A percentile compares a stretch with the other conserved stretches of the same genome.
phyloP scores from a whole-genome alignment of 1,140 invertebrate genomes.

The Drosophila melanogaster region Release_6_plus_ISO1_MT NT_033779.5:14035501-14036000 shows the following conservation, averaged over 20 bases:
- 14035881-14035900: not conserved
- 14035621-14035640: constrained; percentile 12
- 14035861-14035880: constrained; percentile 18
- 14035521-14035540: constrained; percentile 5
- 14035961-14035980: not conserved
- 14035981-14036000: too few relatives aligned
- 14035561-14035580: too few relatives aligned
- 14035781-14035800: constrained; percentile 83
- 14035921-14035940: constrained; percentile 3
- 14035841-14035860: constrained; percentile 65
- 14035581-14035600: constrained; percentile 4
- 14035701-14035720: constrained; percentile 51
- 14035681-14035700: constrained; percentile 47
- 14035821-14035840: constrained; percentile 77
- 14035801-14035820: constrained; percentile 82
- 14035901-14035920: constrained; percentile 4
- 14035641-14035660: constrained; percentile 59
- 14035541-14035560: not conserved
- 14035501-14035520: constrained; percentile 62
- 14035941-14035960: not conserved
- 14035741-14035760: constrained; percentile 42
- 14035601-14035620: constrained; percentile 8
- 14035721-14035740: constrained; percentile 62
- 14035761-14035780: constrained; percentile 63
- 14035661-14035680: constrained; percentile 79